phyloP scores from a whole-genome alignment of 1,140 invertebrate species.

The Maconellicoccus hirsutus region DNA sequence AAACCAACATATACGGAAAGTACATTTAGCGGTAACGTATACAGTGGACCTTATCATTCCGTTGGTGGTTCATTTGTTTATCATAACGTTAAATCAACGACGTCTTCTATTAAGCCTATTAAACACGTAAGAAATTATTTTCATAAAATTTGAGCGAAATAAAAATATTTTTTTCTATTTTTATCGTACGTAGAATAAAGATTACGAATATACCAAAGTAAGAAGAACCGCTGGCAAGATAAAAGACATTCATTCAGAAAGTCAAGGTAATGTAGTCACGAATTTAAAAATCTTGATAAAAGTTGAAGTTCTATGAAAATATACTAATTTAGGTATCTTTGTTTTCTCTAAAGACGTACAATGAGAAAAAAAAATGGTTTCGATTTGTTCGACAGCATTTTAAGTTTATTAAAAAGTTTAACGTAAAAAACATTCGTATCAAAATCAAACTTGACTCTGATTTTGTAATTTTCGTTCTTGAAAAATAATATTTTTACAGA shows the following conservation, averaged over 20 bases:
- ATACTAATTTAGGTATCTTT: no score
- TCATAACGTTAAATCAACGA: conserved; percentile 53
- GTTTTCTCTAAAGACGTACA: no score
- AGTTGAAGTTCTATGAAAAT: no score
- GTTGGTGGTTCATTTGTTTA: conserved; percentile 81
- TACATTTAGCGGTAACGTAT: conserved; percentile 77
- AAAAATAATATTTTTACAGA: conserved; percentile 44
- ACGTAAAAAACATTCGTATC: no score
- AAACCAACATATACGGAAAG: conserved; percentile 76
- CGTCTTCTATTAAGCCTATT: conserved; percentile 43
- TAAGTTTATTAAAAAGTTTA: no score
- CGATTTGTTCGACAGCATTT: no score
- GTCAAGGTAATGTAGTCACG: conserved; percentile 53
- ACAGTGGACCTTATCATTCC: conserved; percentile 69
- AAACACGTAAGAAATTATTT: conserved; percentile 39
- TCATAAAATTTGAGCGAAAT: neutral
- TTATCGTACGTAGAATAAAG: conserved; percentile 60
- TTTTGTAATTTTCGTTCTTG: neutral
- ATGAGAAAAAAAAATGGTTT: no score
- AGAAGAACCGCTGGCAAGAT: conserved; percentile 61
- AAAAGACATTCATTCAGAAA: conserved; percentile 62
- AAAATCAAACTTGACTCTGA: no score
- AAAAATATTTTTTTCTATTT: conserved; percentile 16
- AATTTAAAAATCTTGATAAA: no score
- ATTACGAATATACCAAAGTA: conserved; percentile 68